phyloP scores from a whole-genome alignment of 2,888 invertebrate genomes.

The Ommatoiulus sabulosus region DNA sequence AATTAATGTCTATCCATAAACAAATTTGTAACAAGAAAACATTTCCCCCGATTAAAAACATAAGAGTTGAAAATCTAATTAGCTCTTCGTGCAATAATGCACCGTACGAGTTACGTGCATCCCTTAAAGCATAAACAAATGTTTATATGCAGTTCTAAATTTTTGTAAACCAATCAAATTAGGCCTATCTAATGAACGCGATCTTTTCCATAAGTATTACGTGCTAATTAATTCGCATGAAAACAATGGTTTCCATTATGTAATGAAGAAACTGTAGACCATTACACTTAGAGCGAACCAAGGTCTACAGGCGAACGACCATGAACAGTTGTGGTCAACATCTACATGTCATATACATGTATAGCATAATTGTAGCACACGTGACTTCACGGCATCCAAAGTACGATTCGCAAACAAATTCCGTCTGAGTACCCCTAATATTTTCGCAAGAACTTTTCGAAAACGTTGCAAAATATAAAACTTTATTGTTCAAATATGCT shows the following conservation, averaged over 20 bases:
- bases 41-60: background rate
- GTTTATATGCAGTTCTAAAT: background rate
- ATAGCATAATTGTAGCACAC: no score
- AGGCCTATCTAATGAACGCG: background rate
- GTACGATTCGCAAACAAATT: no score
- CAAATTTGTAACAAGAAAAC: background rate
- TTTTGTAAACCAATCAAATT: background rate
- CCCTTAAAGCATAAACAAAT: background rate
- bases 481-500: no score
- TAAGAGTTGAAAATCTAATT: background rate
- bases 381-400: no score
- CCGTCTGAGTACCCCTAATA: no score
- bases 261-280: background rate
- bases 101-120: conserved; percentile 27
- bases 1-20: background rate
- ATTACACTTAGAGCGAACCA: background rate
- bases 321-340: no score
- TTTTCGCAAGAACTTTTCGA: no score
- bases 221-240: conserved; percentile 10
- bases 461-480: no score
- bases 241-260: background rate
- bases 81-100: background rate
- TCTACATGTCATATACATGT: no score
- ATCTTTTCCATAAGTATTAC: background rate
- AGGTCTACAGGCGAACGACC: background rate